These are phyloP conservation scores for Temnothorax nylanderi DNA, from an alignment of 1,140 invertebrate genomes.

Conservation along the genomic window DNA sequence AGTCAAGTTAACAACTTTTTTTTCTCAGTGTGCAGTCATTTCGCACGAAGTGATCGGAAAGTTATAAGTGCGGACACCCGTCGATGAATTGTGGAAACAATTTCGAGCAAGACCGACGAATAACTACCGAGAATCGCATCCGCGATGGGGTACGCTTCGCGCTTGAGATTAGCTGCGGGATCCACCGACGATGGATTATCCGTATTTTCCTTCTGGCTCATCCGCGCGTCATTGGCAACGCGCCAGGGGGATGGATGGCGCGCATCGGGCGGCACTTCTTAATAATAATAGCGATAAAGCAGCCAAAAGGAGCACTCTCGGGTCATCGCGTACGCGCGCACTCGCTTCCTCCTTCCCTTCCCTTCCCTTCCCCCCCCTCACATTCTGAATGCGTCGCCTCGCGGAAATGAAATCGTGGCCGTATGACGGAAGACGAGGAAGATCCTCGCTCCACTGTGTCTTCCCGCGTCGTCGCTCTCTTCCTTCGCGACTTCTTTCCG, in stretches of 20 bases:
- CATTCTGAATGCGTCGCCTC: background rate
- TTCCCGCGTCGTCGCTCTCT: background rate
- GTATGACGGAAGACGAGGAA: constrained; percentile 20
- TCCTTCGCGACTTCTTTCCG: constrained; percentile 26
- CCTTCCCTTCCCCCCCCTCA: background rate
- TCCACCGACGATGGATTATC: background rate
- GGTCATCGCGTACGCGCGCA: constrained; percentile 22
- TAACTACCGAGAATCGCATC: background rate
- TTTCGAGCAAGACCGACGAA: background rate
- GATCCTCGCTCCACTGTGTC: background rate
- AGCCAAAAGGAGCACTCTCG: constrained; percentile 26
- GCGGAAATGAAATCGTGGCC: constrained; percentile 28
- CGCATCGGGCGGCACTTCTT: constrained; percentile 68
- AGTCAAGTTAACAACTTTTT: too few relatives aligned
- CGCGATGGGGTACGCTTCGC: too few relatives aligned
- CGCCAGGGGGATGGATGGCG: constrained; percentile 56
- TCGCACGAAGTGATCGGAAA: background rate
- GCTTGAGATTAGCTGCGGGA: constrained; percentile 1
- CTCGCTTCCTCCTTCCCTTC: background rate
- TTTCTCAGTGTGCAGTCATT: background rate
- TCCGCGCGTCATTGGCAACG: constrained; percentile 63
- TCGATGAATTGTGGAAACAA: background rate
- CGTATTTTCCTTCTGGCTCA: constrained; percentile 8
- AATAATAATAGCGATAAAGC: constrained; percentile 72
- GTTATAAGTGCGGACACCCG: background rate